Base-by-base conservation (phyloP, 2,888 invertebrate species). In the Sinotaia quadrata region DNA sequence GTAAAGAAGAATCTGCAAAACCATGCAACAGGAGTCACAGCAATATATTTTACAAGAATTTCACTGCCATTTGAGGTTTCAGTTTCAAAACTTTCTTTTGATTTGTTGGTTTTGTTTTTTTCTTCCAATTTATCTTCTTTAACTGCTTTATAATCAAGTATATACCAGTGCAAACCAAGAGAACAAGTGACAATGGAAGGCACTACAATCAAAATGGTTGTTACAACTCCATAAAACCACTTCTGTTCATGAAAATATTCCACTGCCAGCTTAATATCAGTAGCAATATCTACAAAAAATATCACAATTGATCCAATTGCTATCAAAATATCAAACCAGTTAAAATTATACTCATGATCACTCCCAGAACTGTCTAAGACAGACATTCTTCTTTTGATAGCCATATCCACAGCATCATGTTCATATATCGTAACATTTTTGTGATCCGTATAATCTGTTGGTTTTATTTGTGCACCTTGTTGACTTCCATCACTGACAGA, bases 151-250 rank as follows among this genome's bases (percentile, higher is more conserved):
- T 81, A 82, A 60, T 84, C 84, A 49, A 80, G 67, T 15, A 79
- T 62, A 65, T 84, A 84, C 81, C 83, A 84, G 21, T 80, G 70
- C 37, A 83, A 63, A 67, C 81, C 81, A 27, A 81, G 69, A 24
- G 72, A 66, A 69, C 80, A 79, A 34, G 80, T 81, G 2, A 81
- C 69, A 29, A 84, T 29, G 3, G 80, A 78, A 56, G 84, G 84
- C 2, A 74, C 71, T 21, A 78, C 68, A 31, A 81, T 78, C 34
- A 84, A 77, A 3, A 71, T 75, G 37, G 80, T 62, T 34, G 84
- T 82, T 15, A 82, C 74, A 15, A 57, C 71, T 29, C 77, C 78
- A 71, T 81, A 81, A 7, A 76, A 63, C 54, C 75, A 52, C 41
- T 74, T 67, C 12, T 67, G 60, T 2, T 75, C 56, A 33, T 69